These are phyloP conservation scores for Valencia hispanica DNA, from an alignment of 2,797 vertebrate species.

Conservation along the genomic window DNA sequence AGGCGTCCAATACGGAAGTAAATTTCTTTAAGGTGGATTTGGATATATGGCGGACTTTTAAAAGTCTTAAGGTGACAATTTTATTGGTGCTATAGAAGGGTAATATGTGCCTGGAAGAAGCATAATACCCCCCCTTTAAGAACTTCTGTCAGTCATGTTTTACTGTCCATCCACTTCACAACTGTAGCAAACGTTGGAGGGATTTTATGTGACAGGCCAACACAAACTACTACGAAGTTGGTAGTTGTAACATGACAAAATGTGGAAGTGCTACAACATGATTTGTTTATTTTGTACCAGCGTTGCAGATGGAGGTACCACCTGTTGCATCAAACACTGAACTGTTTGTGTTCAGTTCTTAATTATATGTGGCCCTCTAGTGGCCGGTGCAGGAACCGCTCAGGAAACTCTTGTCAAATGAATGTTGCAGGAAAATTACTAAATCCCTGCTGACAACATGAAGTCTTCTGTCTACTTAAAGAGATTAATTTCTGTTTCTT, in stretches of 20 bases:
- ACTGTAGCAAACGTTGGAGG: background rate
- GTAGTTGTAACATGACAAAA: background rate
- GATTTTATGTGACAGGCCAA: too few species aligned
- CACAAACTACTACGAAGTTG: background rate
- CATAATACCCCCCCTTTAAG: too few species aligned
- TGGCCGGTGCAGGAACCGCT: conserved; percentile 34
- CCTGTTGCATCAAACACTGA: rapidly evolving
- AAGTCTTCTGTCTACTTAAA: background rate
- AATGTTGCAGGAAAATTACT: background rate
- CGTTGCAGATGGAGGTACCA: background rate
- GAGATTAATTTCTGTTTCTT: conserved; percentile 21
- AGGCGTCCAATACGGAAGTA: too few species aligned
- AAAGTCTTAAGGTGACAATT: too few species aligned
- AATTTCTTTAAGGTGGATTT: too few species aligned
- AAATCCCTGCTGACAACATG: background rate
- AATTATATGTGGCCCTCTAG: conserved; percentile 34
- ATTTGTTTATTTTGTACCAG: background rate
- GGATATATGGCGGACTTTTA: too few species aligned
- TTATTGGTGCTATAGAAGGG: too few species aligned
- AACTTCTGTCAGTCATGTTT: background rate
- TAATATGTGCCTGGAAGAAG: too few species aligned
- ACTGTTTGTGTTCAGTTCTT: background rate
- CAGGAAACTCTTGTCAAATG: background rate
- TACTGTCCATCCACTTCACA: background rate
- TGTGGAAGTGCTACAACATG: background rate